Percentiles rank a stretch among this genome's conserved stretches.
Conservation (phyloP, 1,140 invertebrate species). For the Polypedilum pembai region DNA sequence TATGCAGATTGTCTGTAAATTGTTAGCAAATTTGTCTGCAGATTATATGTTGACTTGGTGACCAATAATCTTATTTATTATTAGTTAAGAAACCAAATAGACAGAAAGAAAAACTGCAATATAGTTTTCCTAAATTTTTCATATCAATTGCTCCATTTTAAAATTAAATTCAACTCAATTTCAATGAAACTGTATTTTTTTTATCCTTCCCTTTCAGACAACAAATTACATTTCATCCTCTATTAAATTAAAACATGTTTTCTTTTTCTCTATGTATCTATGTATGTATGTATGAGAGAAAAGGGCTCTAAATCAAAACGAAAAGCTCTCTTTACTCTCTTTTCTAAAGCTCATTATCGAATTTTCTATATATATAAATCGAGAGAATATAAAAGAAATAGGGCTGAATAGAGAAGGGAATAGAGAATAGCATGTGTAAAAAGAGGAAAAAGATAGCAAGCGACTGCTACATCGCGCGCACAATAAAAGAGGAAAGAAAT, state of each 20-base stretch:
- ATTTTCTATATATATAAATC: neutral
- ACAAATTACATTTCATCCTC: neutral
- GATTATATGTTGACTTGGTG: too few relatives aligned
- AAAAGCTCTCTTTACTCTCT: neutral
- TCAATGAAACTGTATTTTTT: neutral
- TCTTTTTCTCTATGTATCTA: neutral
- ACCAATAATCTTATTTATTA: too few relatives aligned
- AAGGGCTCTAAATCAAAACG: slow-evolving; percentile 16
- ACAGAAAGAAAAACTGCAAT: too few relatives aligned
- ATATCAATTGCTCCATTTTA: neutral
- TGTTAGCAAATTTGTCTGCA: too few relatives aligned
- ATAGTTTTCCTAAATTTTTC: too few relatives aligned
- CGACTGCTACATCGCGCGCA: neutral
- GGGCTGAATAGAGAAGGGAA: neutral
- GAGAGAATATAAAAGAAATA: slow-evolving; percentile 1
- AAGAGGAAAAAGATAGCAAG: neutral
- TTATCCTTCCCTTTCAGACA: neutral
- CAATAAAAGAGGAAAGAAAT: neutral
- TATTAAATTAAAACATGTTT: neutral
- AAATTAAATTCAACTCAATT: neutral
- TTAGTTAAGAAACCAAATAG: too few relatives aligned
- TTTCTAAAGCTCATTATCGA: neutral
- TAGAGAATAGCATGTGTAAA: too few relatives aligned
- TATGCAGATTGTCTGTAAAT: too few relatives aligned
- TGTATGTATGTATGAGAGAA: neutral